A percentile compares a stretch with the other conserved stretches of the same genome.
These are phyloP conservation scores for Monoplex corrugatus DNA, from an alignment of 2,888 invertebrate genomes.

Conservation along the genomic window DNA sequence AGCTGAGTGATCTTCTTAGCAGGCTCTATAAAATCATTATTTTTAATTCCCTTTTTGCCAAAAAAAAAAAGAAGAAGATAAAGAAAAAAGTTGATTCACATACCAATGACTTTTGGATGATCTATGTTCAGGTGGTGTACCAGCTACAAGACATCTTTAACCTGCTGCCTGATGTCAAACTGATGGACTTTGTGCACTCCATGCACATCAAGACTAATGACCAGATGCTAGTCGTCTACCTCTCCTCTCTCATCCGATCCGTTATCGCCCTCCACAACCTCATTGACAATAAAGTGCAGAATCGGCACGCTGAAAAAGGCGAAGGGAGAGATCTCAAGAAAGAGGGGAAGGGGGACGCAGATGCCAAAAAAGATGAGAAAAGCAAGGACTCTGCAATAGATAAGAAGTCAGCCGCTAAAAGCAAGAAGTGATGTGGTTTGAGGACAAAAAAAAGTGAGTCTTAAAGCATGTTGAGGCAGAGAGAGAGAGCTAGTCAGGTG, in stretches of 20 bases:
- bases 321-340: constrained; percentile 76
- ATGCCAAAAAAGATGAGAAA: constrained; percentile 56
- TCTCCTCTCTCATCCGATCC: constrained; percentile 98
- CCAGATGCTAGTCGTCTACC: constrained; percentile 98
- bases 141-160: constrained; percentile 84
- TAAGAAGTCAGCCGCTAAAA: constrained; percentile 57
- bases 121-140: constrained; percentile 41
- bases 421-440: constrained; percentile 54
- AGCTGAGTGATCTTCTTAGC: no score
- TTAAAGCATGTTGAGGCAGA: no score
- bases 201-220: constrained; percentile 99
- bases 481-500: no score
- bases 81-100: no score
- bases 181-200: constrained; percentile 94
- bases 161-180: constrained; percentile 93
- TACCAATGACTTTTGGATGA: no score
- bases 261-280: constrained; percentile 99
- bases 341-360: constrained; percentile 63
- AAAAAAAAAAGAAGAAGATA: no score
- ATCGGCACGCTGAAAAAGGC: constrained; percentile 80
- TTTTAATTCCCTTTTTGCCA: no score
- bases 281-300: constrained; percentile 97
- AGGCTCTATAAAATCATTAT: no score
- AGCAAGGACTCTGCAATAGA: constrained; percentile 62
- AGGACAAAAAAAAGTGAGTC: no score